A percentile compares a stretch with the other conserved stretches of the same genome.
phyloP scores from a whole-genome alignment of 2,113 vertebrate species.

The Eurypyga helias region DNA sequence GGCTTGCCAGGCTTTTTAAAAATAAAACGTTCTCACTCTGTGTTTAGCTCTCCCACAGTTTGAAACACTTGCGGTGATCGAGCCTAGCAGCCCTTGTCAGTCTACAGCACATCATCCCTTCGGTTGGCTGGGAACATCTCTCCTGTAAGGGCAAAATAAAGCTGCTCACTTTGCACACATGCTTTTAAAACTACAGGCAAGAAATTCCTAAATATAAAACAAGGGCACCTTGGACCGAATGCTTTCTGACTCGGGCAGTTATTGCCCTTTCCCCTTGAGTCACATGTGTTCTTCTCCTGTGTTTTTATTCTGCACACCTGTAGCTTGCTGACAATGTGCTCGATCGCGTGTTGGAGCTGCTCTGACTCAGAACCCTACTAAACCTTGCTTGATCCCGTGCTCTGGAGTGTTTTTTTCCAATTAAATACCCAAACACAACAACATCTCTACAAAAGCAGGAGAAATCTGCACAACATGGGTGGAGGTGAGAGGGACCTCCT shows the following conservation, averaged over 20 bases:
- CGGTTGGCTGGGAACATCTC: constrained; percentile 43
- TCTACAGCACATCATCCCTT: constrained; percentile 55
- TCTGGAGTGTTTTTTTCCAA: not conserved
- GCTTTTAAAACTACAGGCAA: constrained; percentile 45
- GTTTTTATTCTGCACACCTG: not conserved
- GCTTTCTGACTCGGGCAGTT: not conserved
- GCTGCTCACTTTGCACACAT: constrained; percentile 51
- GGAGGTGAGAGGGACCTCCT: not conserved
- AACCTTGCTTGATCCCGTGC: fast-evolving
- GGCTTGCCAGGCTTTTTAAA: constrained; percentile 70
- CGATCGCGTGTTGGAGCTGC: fast-evolving
- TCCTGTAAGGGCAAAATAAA: constrained; percentile 62
- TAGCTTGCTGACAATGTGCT: not conserved
- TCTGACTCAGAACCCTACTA: not conserved
- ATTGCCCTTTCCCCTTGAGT: not conserved
- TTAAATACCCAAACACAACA: not conserved
- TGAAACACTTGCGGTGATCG: constrained; percentile 46
- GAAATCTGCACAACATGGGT: not conserved
- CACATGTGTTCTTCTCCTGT: not conserved
- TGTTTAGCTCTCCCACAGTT: constrained; percentile 57
- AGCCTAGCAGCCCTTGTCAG: constrained; percentile 68
- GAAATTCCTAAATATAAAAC: constrained; percentile 68
- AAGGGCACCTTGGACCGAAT: constrained; percentile 56
- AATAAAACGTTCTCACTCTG: constrained; percentile 68
- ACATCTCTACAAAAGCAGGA: not conserved